Percentiles rank a stretch among this genome's conserved stretches.
These are phyloP conservation scores for Drosophila quadrilineata DNA, from an alignment of 1,140 invertebrate genomes.

Conservation along the genomic window DNA sequence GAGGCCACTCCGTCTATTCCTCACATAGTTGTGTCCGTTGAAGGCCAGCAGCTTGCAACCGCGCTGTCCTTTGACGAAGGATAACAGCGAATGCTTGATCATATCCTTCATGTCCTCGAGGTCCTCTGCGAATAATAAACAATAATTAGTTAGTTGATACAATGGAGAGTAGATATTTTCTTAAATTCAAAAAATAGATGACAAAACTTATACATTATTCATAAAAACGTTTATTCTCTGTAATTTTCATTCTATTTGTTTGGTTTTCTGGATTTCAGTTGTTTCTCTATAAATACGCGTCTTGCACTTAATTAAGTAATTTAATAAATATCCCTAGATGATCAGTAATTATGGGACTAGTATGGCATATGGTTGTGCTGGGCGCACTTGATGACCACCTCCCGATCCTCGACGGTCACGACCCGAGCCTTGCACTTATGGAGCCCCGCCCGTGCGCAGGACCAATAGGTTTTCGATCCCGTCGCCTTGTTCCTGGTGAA, in stretches of 20 bases:
- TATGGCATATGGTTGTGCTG: constrained; percentile 80
- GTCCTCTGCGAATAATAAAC: constrained; percentile 33
- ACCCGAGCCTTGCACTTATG: constrained; percentile 81
- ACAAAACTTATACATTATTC: too few species aligned
- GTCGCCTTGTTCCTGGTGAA: constrained; percentile 79
- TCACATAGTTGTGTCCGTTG: constrained; percentile 68
- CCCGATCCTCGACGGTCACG: constrained; percentile 72
- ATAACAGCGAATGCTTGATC: constrained; percentile 62
- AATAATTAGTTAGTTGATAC: constrained; percentile 15
- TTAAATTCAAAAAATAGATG: too few species aligned
- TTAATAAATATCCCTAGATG: constrained; percentile 3
- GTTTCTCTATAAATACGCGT: constrained; percentile 32
- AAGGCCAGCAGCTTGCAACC: constrained; percentile 69
- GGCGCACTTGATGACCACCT: constrained; percentile 75
- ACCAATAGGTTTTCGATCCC: constrained; percentile 78
- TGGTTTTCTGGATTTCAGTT: constrained; percentile 35
- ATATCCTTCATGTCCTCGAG: constrained; percentile 32
- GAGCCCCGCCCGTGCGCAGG: constrained; percentile 75
- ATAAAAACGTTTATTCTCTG: constrained; percentile 13
- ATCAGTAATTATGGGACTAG: constrained; percentile 46
- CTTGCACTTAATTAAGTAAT: constrained; percentile 1
- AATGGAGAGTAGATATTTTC: too few species aligned
- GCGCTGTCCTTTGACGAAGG: constrained; percentile 68
- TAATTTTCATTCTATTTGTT: not conserved
- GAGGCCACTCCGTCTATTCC: constrained; percentile 66